Percentiles rank a stretch among this genome's conserved stretches.
These are phyloP conservation scores for Saxidomus purpurata DNA, from an alignment of 1,140 invertebrate species.

Conservation along the genomic window DNA sequence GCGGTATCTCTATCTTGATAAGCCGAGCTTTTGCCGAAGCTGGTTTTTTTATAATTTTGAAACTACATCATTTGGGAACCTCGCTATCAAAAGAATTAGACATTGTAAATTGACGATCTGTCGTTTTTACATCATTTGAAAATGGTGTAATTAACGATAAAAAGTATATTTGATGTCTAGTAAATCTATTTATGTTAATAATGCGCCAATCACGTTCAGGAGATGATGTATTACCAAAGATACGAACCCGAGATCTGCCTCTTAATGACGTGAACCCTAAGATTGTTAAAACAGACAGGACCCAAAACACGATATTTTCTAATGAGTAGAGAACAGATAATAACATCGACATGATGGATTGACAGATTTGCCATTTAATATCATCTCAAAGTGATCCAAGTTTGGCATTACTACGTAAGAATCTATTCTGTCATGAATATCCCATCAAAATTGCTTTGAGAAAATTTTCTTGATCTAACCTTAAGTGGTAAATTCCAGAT, in stretches of 20 bases:
- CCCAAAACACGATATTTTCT: constrained; percentile 21
- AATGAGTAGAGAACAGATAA: constrained; percentile 5
- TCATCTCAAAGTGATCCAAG: background rate
- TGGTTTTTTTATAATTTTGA: constrained; percentile 39
- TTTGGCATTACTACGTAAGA: background rate
- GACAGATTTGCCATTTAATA: constrained; percentile 1
- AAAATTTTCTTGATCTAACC: background rate
- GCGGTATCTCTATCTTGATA: constrained; percentile 37
- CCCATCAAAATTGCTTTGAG: background rate
- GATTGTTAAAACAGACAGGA: background rate
- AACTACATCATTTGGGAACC: background rate
- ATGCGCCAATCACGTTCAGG: background rate
- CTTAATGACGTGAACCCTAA: constrained; percentile 8
- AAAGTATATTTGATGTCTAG: constrained; percentile 45
- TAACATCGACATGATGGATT: background rate
- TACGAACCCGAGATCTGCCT: background rate
- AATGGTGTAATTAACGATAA: constrained; percentile 50
- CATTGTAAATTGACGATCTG: constrained; percentile 45
- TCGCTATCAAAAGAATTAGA: constrained; percentile 36
- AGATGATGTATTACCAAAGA: constrained; percentile 16
- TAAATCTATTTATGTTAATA: constrained; percentile 51
- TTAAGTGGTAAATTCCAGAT: too few relatives aligned
- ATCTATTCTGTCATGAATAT: background rate
- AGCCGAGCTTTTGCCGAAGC: background rate
- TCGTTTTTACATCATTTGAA: constrained; percentile 43